Percentiles rank a stretch among this genome's conserved stretches.
Evolutionary conservation across 2,113 vertebrate genomes (phyloP).

Genomic region (Etia nguti): DNA sequence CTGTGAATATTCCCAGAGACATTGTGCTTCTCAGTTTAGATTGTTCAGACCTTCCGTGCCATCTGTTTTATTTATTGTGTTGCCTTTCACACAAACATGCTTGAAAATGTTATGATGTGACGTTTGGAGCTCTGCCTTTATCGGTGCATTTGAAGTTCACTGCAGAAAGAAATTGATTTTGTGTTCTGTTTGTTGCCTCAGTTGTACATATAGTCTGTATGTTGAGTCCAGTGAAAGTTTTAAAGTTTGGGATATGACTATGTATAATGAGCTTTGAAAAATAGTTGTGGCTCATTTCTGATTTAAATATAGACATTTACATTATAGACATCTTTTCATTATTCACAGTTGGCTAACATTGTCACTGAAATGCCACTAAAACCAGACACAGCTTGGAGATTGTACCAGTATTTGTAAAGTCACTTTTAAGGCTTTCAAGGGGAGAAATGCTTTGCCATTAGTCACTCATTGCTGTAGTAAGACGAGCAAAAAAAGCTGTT

Average conservation of each 20-base stretch:
- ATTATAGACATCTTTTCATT: background rate
- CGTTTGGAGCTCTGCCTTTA: slow-evolving; percentile 56
- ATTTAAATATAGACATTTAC: background rate
- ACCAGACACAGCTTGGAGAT: slow-evolving; percentile 27
- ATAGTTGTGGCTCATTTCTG: background rate
- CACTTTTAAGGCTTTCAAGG: slow-evolving; percentile 25
- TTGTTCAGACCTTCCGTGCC: slow-evolving; percentile 63
- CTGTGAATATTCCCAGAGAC: slow-evolving; percentile 49
- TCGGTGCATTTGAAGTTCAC: slow-evolving; percentile 56
- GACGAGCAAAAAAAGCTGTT: background rate
- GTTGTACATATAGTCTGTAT: slow-evolving; percentile 60
- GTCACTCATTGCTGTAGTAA: slow-evolving; percentile 27
- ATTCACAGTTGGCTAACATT: background rate
- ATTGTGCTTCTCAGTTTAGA: slow-evolving; percentile 51
- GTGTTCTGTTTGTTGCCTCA: slow-evolving; percentile 39
- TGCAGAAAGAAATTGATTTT: slow-evolving; percentile 37
- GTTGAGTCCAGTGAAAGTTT: slow-evolving; percentile 42
- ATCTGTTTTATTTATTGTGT: slow-evolving; percentile 69
- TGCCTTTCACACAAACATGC: slow-evolving; percentile 62
- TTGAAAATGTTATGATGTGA: slow-evolving; percentile 59
- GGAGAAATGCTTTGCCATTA: slow-evolving; percentile 1
- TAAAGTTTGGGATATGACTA: slow-evolving; percentile 25
- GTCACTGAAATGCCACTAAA: slow-evolving; percentile 1
- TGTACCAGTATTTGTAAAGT: slow-evolving; percentile 39
- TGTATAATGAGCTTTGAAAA: slow-evolving; percentile 27